These are phyloP conservation scores for Clarias pachynema DNA, from an alignment of 2,797 vertebrate genomes.

Conservation along the genomic window DNA sequence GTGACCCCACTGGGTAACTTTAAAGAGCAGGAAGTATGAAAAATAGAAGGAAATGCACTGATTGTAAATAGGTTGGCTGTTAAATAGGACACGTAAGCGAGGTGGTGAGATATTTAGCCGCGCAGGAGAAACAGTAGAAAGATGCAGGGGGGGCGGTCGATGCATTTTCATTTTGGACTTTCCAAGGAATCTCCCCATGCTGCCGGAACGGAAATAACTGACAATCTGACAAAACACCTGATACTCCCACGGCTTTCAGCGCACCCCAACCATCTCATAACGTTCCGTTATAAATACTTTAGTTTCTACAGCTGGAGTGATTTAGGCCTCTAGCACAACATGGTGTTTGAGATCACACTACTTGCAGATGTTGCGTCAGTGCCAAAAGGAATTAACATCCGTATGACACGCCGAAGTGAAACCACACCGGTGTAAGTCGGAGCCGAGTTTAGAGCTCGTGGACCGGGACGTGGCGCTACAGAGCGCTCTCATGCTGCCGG, in stretches of 20 bases:
- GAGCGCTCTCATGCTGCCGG: slow-evolving; percentile 6
- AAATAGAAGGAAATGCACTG: not conserved
- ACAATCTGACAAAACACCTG: slow-evolving; percentile 20
- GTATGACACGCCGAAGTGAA: not conserved
- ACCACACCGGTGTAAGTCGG: not conserved
- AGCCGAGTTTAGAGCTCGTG: not conserved
- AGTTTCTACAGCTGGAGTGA: not conserved
- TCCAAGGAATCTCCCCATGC: slow-evolving; percentile 14
- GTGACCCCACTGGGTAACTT: slow-evolving; percentile 52
- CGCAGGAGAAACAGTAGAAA: slow-evolving; percentile 1
- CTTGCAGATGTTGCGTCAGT: not conserved
- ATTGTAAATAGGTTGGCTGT: slow-evolving; percentile 1
- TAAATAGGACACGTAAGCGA: not conserved
- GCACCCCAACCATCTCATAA: not conserved
- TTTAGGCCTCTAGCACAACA: not conserved
- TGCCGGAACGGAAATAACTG: slow-evolving; percentile 24
- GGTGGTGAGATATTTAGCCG: not conserved
- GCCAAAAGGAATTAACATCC: not conserved
- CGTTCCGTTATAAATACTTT: not conserved
- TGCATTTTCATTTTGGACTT: slow-evolving; percentile 32
- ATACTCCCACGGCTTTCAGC: not conserved
- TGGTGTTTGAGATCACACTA: not conserved
- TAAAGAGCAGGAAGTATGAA: slow-evolving; percentile 45
- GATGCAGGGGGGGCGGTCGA: slow-evolving; percentile 18
- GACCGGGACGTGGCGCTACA: not conserved